phyloP scores from a whole-genome alignment of 1,140 invertebrate genomes.

The Aricia agestis region DNA sequence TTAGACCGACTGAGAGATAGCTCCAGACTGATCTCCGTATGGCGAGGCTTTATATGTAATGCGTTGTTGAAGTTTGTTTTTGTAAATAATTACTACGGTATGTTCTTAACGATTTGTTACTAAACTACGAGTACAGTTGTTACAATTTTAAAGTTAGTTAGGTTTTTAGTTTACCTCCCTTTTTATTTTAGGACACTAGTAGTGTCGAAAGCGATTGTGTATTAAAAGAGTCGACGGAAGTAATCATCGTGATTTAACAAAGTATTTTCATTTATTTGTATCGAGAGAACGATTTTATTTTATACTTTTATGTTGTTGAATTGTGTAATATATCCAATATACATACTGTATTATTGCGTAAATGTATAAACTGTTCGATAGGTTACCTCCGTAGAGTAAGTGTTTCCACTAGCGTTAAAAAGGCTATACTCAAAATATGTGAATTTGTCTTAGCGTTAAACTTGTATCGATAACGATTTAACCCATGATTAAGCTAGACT shows the following conservation, averaged over 20 bases:
- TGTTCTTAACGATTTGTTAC: conserved; percentile 32
- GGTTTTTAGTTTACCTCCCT: background rate
- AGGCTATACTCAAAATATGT: conserved; percentile 63
- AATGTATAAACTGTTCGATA: conserved; percentile 63
- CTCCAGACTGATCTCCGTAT: conserved; percentile 52
- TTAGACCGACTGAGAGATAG: conserved; percentile 20
- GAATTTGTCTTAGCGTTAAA: conserved; percentile 58
- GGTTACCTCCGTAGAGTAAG: conserved; percentile 54
- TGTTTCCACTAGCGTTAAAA: conserved; percentile 60
- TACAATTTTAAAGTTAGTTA: conserved; percentile 29
- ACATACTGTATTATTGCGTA: conserved; percentile 54
- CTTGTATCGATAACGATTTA: conserved; percentile 41
- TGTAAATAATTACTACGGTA: conserved; percentile 50
- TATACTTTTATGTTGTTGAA: conserved; percentile 40
- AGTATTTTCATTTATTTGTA: conserved; percentile 25
- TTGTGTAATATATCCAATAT: conserved; percentile 62
- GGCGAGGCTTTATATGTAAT: conserved; percentile 36
- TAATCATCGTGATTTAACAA: background rate
- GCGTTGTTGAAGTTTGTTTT: conserved; percentile 59
- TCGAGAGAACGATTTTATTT: conserved; percentile 27
- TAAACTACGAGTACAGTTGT: conserved; percentile 33
- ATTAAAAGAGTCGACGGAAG: background rate
- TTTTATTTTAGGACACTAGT: background rate
- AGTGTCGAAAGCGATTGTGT: background rate
- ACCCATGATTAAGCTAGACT: conserved; percentile 54